phyloP scores from a whole-genome alignment of 2,797 vertebrate species.

The Typhlichthys eigenmanni region DNA sequence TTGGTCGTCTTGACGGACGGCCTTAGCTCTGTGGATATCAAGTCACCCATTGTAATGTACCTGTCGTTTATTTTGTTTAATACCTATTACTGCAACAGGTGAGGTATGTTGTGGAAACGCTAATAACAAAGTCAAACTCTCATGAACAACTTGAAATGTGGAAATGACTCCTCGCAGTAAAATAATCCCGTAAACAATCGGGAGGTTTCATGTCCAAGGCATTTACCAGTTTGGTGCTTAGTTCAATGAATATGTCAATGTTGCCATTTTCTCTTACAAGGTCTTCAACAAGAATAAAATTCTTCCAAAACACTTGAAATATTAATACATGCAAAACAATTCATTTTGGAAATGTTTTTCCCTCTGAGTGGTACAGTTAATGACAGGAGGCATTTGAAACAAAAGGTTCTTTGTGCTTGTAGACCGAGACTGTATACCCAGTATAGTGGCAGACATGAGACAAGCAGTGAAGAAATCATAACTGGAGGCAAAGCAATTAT shows the following conservation, averaged over 20 bases:
- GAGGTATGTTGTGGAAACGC: too few relatives aligned
- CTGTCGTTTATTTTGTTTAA: constrained; percentile 4
- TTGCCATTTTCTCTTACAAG: too few relatives aligned
- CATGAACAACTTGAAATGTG: too few relatives aligned
- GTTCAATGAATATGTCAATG: too few relatives aligned
- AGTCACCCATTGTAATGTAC: constrained; percentile 15
- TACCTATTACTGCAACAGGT: background rate
- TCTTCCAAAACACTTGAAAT: too few relatives aligned
- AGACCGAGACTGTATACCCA: constrained; percentile 17
- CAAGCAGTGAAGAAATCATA: constrained; percentile 14
- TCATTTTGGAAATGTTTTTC: background rate
- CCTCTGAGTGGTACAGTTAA: background rate
- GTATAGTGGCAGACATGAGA: constrained; percentile 27
- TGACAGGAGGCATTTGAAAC: background rate
- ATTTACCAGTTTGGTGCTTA: too few relatives aligned
- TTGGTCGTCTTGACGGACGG: constrained; percentile 10
- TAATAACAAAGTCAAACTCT: too few relatives aligned
- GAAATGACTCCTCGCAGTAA: too few relatives aligned
- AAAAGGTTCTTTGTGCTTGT: constrained; percentile 26
- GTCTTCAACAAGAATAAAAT: too few relatives aligned
- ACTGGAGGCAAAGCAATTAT: constrained; percentile 38
- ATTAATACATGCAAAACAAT: too few relatives aligned
- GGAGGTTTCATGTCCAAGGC: too few relatives aligned
- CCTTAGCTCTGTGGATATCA: constrained; percentile 17
- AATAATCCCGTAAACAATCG: too few relatives aligned